Evolutionary conservation across 2,888 invertebrate species (phyloP), one percentile per base, ranked within the genome.

Genomic region (Marasmarcha lunaedactyla): DNA sequence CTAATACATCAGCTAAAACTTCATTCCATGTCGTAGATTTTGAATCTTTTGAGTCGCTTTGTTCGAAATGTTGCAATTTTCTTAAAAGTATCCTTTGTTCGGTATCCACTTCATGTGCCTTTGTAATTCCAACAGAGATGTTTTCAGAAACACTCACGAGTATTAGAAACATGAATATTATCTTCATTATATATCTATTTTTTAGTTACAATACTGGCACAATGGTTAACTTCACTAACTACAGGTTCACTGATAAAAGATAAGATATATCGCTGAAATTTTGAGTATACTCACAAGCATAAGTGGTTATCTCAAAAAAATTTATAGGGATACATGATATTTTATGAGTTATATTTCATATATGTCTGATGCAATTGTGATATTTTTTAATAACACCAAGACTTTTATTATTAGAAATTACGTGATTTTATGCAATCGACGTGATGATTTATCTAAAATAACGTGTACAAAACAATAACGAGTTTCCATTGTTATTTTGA

Each of bases 11-110:
- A 3, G 79, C 78, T 27, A 79, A 49, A 42, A 78, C 63, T 46
- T 73, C 70, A 55, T 73, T 77, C 78, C 77, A 79, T 40, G 67
- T 59, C 44, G 59, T 51, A 39, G 63, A 60, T 50, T 64, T 63
- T 38, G 52, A 45, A 35, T 63, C 61, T 39, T 56, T 55, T 41
- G 48, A 34, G 26, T 48, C 47, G 43, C 49, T 45, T 40, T 48
- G 44, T 54, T 67, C 57, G 45, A 63, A 54, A 56, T 63, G 68
- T 52, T 68, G 71, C 59, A 73, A 65, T 70, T 71, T 77, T 44
- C 69, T 67, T 60, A 71, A 64, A 44, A 72, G 61, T 52, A 58
- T 55, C 49, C 52, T 63, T 61, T 71, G 63, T 68, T 59, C 58
- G 42, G 50, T 45, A 26, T 48, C 48, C 39, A 54, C 57, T 48